Conservation (phyloP, 2,113 vertebrate species). For the Microtus ochrogaster region DNA sequence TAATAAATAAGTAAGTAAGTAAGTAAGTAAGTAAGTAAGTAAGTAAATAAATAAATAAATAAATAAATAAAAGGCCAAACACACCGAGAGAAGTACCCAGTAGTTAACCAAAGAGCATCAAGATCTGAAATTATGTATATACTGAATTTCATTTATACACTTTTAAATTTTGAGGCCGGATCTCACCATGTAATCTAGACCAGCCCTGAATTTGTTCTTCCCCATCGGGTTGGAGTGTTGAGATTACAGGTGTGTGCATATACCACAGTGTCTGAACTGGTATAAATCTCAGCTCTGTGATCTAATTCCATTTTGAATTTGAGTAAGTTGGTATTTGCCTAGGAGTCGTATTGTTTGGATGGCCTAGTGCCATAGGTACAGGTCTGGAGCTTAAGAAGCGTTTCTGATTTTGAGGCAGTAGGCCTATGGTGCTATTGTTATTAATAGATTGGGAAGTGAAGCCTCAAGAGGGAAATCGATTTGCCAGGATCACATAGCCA, state of each 20-base stretch:
- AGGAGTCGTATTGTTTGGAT: neutral
- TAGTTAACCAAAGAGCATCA: neutral
- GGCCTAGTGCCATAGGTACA: neutral
- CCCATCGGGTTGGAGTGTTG: neutral
- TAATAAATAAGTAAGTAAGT: neutral
- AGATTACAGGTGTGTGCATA: neutral
- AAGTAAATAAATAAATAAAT: neutral
- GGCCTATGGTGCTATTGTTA: neutral
- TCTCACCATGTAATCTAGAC: neutral
- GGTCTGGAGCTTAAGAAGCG: neutral
- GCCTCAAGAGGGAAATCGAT: conserved; percentile 4
- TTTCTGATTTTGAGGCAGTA: conserved; percentile 13
- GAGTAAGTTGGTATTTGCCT: neutral
- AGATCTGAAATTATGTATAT: neutral
- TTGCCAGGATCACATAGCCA: neutral
- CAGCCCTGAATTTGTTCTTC: no score
- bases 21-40: no score
- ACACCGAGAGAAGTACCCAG: neutral
- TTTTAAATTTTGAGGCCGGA: neutral
- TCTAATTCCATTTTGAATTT: neutral
- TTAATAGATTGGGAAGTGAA: conserved; percentile 24
- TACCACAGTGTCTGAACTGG: neutral
- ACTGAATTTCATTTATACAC: neutral
- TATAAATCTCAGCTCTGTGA: neutral
- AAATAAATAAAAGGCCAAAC: neutral